Evolutionary conservation across 2,797 vertebrate genomes (phyloP).

Genomic region (Triplophysa yarkandensis): DNA sequence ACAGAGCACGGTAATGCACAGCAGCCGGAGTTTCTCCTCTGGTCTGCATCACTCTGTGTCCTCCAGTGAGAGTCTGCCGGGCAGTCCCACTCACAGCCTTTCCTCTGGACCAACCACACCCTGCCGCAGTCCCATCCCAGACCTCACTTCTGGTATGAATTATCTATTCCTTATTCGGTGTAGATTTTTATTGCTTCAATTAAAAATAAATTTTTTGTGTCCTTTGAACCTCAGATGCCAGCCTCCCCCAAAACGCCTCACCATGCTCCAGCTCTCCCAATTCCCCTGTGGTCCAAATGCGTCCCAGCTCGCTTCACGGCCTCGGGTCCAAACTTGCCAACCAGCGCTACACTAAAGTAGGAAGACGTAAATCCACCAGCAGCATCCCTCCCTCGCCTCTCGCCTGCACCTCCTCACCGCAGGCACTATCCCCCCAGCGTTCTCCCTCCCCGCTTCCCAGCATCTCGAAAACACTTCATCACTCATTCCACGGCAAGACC

Average conservation of each 20-base stretch:
- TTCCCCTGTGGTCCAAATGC: constrained; percentile 87
- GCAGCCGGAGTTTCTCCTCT: constrained; percentile 93
- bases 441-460: constrained; percentile 84
- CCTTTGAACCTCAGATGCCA: constrained; percentile 84
- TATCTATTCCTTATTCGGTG: too few relatives aligned
- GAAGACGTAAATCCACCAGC: constrained; percentile 95
- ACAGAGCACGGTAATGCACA: constrained; percentile 87
- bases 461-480: constrained; percentile 79
- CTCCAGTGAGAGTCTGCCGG: constrained; percentile 93
- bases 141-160: constrained; percentile 76
- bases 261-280: constrained; percentile 91
- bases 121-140: constrained; percentile 87
- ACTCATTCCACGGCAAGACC: constrained; percentile 83
- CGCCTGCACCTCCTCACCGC: constrained; percentile 85
- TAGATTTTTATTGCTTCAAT: neutral
- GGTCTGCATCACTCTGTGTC: constrained; percentile 94
- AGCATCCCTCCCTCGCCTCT: constrained; percentile 95
- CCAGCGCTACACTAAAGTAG: constrained; percentile 86
- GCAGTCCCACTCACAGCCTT: constrained; percentile 93
- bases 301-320: constrained; percentile 93
- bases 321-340: constrained; percentile 87
- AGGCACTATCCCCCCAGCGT: constrained; percentile 87
- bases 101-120: constrained; percentile 88
- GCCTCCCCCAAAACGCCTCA: constrained; percentile 87
- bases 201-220: too few relatives aligned